Base-by-base conservation (phyloP, 1,140 invertebrate species). In the Riptortus pedestris region DNA sequence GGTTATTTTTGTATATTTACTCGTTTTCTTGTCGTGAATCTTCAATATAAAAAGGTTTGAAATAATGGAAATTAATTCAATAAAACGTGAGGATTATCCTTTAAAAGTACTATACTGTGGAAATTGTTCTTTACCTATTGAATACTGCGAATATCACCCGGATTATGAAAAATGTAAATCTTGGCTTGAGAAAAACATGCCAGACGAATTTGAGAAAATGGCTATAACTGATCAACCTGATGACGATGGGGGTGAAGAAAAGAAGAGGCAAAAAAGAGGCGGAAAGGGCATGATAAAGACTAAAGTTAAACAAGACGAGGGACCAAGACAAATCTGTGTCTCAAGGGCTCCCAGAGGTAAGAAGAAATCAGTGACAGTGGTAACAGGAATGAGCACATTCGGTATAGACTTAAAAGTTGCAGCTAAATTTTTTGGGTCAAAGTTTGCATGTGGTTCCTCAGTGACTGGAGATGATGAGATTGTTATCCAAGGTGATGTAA, bases 381-480 rank as follows among this genome's bases (percentile, higher is more conserved):
- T 91, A 0, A 87, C 87, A 48, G 88, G 90, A 48, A 76, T 94
- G 38, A 90, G 85, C 73, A 90, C 90, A 67, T 96, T 93, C 80
- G 93, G 92, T 73, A 96, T 99, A 74, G 96, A 99, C 78, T 77
- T 99, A 52, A 99, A 99, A 79, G 90, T 93, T 65, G 97, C 97
- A 60, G 88, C 93, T 48, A 99, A 99, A 75, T 96, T 94, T 75
- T 99, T 99, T 79, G 92, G 93, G 33, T 89, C 88, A 62, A 93
- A 91, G 76, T 99, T 99, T 81, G 94, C 96, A 5, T 99, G 96
- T 80, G 96, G 96, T 11, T 95, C 94, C 18, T 98, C 96, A 20
- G 93, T 99, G 0, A 97, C 94, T 33, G 95, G 93, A 14, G 93
- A 97, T 65, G 96, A 99, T 82, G 97, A 99, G 79, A 97, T 99